Evolutionary conservation across 2,888 invertebrate genomes (phyloP).

Genomic region (Caenorhabditis sp.): DNA sequence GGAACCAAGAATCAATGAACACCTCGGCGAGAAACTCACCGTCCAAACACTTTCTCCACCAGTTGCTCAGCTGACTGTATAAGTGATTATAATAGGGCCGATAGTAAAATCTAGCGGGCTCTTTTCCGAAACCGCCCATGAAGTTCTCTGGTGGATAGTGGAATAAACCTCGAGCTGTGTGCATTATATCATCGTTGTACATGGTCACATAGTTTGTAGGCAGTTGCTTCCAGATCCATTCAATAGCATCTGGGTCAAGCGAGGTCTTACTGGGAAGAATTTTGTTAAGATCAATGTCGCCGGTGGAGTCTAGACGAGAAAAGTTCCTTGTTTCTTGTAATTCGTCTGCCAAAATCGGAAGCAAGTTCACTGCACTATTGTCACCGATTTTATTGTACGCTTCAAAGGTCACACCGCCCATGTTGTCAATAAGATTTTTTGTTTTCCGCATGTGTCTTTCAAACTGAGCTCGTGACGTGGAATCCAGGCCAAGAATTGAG

Average conservation of each 20-base stretch:
- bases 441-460: slow-evolving; percentile 53
- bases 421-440: slow-evolving; percentile 25
- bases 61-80: slow-evolving; percentile 58
- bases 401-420: slow-evolving; percentile 58
- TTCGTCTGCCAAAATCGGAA: slow-evolving; percentile 58
- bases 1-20: slow-evolving; percentile 60
- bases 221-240: slow-evolving; percentile 60
- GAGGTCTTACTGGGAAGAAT: slow-evolving; percentile 53
- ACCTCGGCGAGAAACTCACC: slow-evolving; percentile 54
- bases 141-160: slow-evolving; percentile 64
- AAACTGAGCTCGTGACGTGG: slow-evolving; percentile 60
- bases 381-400: slow-evolving; percentile 67
- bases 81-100: slow-evolving; percentile 62
- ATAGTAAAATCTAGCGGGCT: slow-evolving; percentile 62
- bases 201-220: slow-evolving; percentile 57
- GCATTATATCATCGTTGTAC: slow-evolving; percentile 68
- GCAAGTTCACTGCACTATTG: slow-evolving; percentile 62
- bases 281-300: slow-evolving; percentile 54
- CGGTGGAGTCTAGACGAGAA: slow-evolving; percentile 23
- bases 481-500: slow-evolving; percentile 52
- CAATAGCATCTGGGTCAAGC: slow-evolving; percentile 51
- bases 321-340: slow-evolving; percentile 36
- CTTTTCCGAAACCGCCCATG: slow-evolving; percentile 45
- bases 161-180: slow-evolving; percentile 60
- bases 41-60: slow-evolving; percentile 63